Evolutionary conservation across 2,797 vertebrate species (phyloP), one percentile per base, ranked within the genome.

Genomic region (Argyrosomus regius): DNA sequence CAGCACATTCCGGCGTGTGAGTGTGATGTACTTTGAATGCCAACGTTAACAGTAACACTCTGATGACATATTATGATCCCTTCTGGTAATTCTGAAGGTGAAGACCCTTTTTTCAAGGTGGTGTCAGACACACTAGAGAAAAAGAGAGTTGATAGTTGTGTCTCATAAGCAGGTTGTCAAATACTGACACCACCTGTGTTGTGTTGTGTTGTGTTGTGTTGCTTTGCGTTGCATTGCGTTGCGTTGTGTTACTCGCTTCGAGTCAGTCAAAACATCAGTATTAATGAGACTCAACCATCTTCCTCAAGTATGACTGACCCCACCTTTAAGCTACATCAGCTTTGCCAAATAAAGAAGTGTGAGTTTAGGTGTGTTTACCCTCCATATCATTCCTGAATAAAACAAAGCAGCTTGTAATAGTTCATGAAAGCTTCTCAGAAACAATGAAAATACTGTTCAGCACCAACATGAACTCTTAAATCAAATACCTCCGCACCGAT

Each of bases 391-490:
- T 41, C 31, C 28, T 43, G 31, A 58, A 64, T 53, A n/a, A 56
- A 41, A 18, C 24, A 63, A 59, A 43, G 0, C 11, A 54, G 18
- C 20, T 20, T 49, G 50, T 43, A 35, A 46, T 13, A 66, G 26
- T 18, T 16, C 22, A 26, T 9, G 1, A 18, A 58, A 35, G 14
- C 24, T 26, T n/a, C 6, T 57, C 24, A n/a, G 45, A 81, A 73
- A 87, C 46, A 82, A 82, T 45, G 26, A 60, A 59, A 73, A 76
- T 45, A 49, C 16, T 83, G 71, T 81, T 77, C 24, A 18, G 24
- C 6, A 71, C 6, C 45, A 65, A 63, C 46, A 53, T 28, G 16
- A 46, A 61, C 22, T 60, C 69, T 46, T 48, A 43, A 77, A 49
- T 75, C 20, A n/a, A 58, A 80, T 31, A 49, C 28, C 26, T 16